These are phyloP conservation scores for Phyllotreta striolata DNA, from an alignment of 2,888 invertebrate genomes.

Conservation along the genomic window DNA sequence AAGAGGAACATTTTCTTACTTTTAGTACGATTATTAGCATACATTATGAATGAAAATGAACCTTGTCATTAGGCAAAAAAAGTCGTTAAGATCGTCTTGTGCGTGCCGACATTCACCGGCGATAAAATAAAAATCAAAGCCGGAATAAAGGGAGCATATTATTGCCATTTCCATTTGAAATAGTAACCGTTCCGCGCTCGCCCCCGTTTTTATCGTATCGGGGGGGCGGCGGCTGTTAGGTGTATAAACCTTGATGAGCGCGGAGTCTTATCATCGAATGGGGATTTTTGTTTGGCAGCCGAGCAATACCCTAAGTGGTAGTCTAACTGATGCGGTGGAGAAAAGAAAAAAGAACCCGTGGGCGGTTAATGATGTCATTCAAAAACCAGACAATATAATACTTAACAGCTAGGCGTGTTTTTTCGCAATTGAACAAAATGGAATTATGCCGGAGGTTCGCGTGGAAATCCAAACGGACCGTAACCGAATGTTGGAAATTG, in stretches of 20 bases:
- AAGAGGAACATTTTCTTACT: no score
- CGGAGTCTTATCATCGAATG: conserved; percentile 12
- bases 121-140: no score
- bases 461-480: not conserved
- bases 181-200: not conserved
- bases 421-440: conserved; percentile 34
- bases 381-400: conserved; percentile 36
- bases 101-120: no score
- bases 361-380: conserved; percentile 36
- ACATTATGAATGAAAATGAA: no score
- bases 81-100: no score
- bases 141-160: no score
- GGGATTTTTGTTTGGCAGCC: conserved; percentile 14
- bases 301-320: conserved; percentile 17
- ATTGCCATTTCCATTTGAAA: not conserved
- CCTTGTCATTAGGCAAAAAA: no score
- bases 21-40: no score
- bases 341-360: conserved; percentile 31
- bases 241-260: conserved; percentile 20
- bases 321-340: conserved; percentile 17
- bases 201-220: not conserved
- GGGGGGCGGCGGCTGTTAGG: conserved; percentile 4
- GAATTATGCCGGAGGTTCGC: conserved; percentile 27
- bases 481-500: no score
- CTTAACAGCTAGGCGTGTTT: conserved; percentile 32